Base-by-base conservation (phyloP, 2,888 invertebrate genomes). In the Aphelenchoides bicaudatus region DNA sequence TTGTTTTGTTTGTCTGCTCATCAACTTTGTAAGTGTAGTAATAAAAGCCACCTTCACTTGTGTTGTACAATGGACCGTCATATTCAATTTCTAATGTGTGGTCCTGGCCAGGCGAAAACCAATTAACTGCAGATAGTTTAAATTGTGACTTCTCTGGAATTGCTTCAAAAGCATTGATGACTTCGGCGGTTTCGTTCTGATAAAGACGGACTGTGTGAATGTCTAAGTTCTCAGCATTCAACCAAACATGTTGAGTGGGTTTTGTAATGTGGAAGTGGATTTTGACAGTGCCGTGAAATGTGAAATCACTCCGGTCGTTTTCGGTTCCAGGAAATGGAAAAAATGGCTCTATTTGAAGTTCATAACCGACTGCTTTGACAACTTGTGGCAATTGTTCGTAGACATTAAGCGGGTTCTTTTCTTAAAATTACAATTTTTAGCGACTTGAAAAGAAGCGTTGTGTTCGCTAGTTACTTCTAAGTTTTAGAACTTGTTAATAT, bases 241-340 rank as follows among this genome's bases (percentile, higher is more conserved):
- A n/a, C 43, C 43, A 43, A 8, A 43, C 43, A 8, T 19, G 6
- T n/a, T 43, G 8, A 6, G 43, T 43, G 16, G 6, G 6, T 6
- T 43, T 43, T n/a, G 43, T 43, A 25, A 43, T 43, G 21, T 19
- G 16, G 23, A 43, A 43, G 43, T 43, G 16, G 43, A 43, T 43
- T 6, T n/a, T 6, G 8, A 43, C n/a, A n/a, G 16, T 10, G 6
- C 43, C 43, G 43, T 43, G 10, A 25, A 43, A 43, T 6, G 43
- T 43, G 16, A 43, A 19, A n/a, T 34, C n/a, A n/a, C n/a, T n/a
- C n/a, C n/a, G 34, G 34, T 25, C 16, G 10, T 21, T 25, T 10
- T 43, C 8, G 6, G 25, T 8, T 21, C 16, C 10, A 10, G 43
- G 43, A 21, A 43, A 43, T 6, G 43, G 43, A n/a, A 43, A 43